Evolutionary conservation across 2,113 vertebrate genomes (phyloP), one percentile per base, ranked within the genome.

Genomic region (Rhynchomys soricoides): DNA sequence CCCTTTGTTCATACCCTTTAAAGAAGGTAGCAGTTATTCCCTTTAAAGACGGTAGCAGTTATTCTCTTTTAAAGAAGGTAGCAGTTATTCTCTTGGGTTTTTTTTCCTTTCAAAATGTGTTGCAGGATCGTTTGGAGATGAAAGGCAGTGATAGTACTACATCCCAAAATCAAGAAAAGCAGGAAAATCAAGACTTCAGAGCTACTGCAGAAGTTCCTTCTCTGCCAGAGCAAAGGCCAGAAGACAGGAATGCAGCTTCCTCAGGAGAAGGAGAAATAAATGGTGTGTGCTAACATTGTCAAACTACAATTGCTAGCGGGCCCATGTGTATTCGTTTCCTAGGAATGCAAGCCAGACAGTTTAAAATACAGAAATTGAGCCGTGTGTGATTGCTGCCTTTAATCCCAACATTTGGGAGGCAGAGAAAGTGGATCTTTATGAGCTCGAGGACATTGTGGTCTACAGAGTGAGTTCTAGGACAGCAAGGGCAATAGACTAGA

Each of bases 41-140:
- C 68, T 34, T 31, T 4, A 92, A 91, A 24, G 75, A 94, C 95
- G 11, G 31, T 34, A 97, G 12, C 55, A 34, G 73, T 89, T 95
- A 64, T 4, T 6, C 52, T 11, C 87, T 31, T 48, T 89, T 4
- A 92, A 91, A 24, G 75, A 94, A 96, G 11, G 31, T 34, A 97
- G 12, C 55, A 34, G 73, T 89, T 95, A 64, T 4, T 93, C 62
- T 37, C 68, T 34, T 31, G 74, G 3, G n/a, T n/a, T 55, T 52
- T 57, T 57, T 40, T 62, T 95, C 11, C 37, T 90, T 94, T 98
- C 96, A 29, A 96, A 97, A 77, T 97, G 78, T 92, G 12, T 93
- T 78, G n/a, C 94, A 98, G 98, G 74, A 97, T 50, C 77, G 40
- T 96, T 98, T 92, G 0, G 96, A 98, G 83, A 96, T 91, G 94